A percentile compares a stretch with the other conserved stretches of the same genome.
Conservation (phyloP, 2,888 invertebrate species). For the Chrysodeixis includens region DNA sequence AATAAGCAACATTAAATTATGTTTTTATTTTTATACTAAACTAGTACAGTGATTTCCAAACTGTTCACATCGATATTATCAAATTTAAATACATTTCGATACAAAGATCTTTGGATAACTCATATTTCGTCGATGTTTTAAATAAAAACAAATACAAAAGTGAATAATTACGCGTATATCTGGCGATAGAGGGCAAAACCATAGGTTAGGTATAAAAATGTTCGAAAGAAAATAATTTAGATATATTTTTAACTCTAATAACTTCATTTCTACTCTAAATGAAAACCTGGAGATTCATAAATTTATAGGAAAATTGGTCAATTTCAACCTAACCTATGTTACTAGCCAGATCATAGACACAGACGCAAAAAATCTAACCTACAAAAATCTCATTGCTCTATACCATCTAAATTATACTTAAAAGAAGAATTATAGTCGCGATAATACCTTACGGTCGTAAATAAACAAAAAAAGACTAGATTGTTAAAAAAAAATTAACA, state of each 20-base stretch:
- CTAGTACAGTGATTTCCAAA: conserved; percentile 8
- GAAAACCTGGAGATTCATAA: conserved; percentile 33
- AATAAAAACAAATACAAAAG: conserved; percentile 45
- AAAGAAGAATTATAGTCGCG: conserved; percentile 66
- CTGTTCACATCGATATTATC: conserved; percentile 12
- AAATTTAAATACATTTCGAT: conserved; percentile 54
- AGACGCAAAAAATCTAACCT: conserved; percentile 48
- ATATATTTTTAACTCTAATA: not conserved
- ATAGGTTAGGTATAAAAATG: conserved; percentile 17
- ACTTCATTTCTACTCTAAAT: not conserved
- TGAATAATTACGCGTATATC: conserved; percentile 42
- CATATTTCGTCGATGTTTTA: conserved; percentile 51
- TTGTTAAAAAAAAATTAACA: conserved; percentile 79
- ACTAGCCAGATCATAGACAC: conserved; percentile 22
- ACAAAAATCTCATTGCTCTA: conserved; percentile 64
- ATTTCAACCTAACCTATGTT: conserved; percentile 19
- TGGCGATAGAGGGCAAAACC: conserved; percentile 28
- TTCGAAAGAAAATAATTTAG: not conserved
- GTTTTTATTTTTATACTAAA: not conserved
- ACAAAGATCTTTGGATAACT: conserved; percentile 65
- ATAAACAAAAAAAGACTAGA: conserved; percentile 84
- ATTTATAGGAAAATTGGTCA: conserved; percentile 11
- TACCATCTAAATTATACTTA: conserved; percentile 57
- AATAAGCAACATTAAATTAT: not conserved
- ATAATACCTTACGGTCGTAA: conserved; percentile 79